Conservation (phyloP, 2,888 invertebrate species). For the Lycophotia porphyrea region DNA sequence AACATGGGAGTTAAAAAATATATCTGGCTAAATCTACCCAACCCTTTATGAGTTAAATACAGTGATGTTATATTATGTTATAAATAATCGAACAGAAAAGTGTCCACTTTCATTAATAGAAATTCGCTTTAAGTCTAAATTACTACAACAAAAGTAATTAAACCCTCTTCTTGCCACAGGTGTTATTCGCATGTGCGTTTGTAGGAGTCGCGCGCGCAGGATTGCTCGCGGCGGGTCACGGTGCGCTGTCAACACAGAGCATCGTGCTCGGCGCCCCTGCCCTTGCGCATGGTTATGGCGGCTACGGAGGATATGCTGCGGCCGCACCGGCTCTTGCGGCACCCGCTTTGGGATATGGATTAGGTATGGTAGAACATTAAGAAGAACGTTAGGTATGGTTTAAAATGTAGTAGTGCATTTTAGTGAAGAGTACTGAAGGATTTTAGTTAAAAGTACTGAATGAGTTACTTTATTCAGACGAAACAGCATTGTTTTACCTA, state of each 20-base stretch:
- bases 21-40: not conserved
- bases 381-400: conserved; percentile 70
- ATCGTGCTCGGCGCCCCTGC: conserved; percentile 84
- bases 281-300: conserved; percentile 75
- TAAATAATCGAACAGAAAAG: not conserved
- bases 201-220: conserved; percentile 87
- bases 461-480: not conserved
- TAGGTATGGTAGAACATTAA: too few species aligned
- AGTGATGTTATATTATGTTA: not conserved
- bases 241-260: conserved; percentile 85
- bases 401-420: not conserved
- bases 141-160: not conserved
- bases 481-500: not conserved
- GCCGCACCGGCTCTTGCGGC: conserved; percentile 74
- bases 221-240: conserved; percentile 83
- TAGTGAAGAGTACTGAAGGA: not conserved
- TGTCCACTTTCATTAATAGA: not conserved
- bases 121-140: not conserved
- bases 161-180: conserved; percentile 69
- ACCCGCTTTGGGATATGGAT: conserved; percentile 73
- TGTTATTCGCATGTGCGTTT: conserved; percentile 79
- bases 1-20: not conserved
- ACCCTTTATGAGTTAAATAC: too few species aligned
- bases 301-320: conserved; percentile 73
- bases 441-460: not conserved